Evolutionary conservation across 2,888 invertebrate species (phyloP).

Genomic region (Cotesia congregata): DNA sequence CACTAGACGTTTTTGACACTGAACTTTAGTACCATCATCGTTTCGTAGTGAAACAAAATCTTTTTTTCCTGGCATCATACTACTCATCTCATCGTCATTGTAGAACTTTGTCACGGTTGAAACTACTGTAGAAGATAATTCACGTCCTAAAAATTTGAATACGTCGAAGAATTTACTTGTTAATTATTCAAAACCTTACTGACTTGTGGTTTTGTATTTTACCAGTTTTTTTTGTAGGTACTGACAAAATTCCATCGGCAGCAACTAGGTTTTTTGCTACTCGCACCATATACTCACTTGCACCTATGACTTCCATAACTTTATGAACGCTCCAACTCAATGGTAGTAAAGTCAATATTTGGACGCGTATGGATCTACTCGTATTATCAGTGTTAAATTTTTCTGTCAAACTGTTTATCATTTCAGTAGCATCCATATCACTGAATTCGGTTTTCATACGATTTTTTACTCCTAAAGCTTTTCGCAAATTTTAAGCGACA

Average conservation of each 20-base stretch:
- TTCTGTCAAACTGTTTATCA: too few relatives aligned
- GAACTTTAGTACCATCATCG: constrained; percentile 24
- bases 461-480: too few relatives aligned
- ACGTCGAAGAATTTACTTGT: background rate
- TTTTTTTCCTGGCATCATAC: constrained; percentile 35
- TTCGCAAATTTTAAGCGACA: too few relatives aligned
- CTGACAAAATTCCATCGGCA: background rate
- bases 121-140: constrained; percentile 4
- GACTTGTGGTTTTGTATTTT: background rate
- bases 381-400: too few relatives aligned
- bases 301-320: too few relatives aligned
- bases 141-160: constrained; percentile 9
- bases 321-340: too few relatives aligned
- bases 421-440: too few relatives aligned
- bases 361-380: too few relatives aligned
- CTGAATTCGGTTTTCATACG: too few relatives aligned
- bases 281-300: too few relatives aligned
- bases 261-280: too few relatives aligned
- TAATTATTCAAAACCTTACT: background rate
- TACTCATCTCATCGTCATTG: constrained; percentile 33
- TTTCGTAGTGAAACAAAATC: constrained; percentile 35
- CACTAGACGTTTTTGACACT: constrained; percentile 29
- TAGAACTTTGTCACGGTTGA: constrained; percentile 7
- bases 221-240: constrained; percentile 6
- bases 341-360: too few relatives aligned